A percentile compares a stretch with the other conserved stretches of the same genome.
Evolutionary conservation across 2,797 vertebrate genomes (phyloP).

Genomic region (Lerista edwardsae): DNA sequence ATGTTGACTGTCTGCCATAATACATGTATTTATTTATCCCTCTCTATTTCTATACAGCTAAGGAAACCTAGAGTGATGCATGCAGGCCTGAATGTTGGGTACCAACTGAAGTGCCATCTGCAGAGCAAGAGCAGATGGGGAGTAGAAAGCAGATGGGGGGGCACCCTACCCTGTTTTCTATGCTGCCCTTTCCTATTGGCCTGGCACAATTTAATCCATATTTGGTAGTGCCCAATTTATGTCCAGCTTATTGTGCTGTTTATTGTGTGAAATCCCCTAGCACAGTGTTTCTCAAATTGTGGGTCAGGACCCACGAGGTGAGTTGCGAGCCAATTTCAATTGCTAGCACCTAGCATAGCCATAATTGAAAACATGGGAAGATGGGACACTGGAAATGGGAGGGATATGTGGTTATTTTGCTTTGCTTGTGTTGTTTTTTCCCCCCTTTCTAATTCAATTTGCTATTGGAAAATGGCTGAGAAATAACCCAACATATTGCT

Average conservation of each 20-base stretch:
- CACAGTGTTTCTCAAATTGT: no score
- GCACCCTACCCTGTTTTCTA: neutral
- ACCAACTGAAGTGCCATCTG: neutral
- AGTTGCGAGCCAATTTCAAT: no score
- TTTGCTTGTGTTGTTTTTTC: no score
- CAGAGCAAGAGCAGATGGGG: neutral
- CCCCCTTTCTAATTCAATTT: no score
- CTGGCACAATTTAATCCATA: neutral
- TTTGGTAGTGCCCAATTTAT: neutral
- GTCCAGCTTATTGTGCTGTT: neutral
- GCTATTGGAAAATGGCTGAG: no score
- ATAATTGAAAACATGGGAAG: no score
- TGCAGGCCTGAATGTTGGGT: neutral
- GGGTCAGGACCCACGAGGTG: no score
- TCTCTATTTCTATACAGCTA: neutral
- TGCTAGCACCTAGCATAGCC: no score
- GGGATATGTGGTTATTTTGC: no score
- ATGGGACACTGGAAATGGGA: no score
- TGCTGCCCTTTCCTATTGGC: neutral
- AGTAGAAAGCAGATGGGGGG: neutral
- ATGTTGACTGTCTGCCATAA: slow-evolving; percentile 42
- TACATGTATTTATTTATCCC: slow-evolving; percentile 19
- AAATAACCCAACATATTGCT: no score
- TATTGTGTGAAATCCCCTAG: no score
- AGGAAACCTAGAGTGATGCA: neutral